phyloP scores from a whole-genome alignment of 2,888 invertebrate species.

The Temnothorax unifasciatus region DNA sequence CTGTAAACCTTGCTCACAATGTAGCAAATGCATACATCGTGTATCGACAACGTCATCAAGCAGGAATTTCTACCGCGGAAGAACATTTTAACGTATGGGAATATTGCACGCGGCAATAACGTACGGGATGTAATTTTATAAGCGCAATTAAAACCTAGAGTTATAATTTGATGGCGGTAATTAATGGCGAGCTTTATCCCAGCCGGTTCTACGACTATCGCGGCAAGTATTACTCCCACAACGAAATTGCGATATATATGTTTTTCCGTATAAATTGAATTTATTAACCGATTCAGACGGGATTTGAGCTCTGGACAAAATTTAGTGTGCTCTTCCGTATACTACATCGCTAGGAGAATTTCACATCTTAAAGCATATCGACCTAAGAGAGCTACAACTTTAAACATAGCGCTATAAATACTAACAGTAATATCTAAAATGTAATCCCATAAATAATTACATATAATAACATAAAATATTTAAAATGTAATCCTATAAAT shows the following conservation, averaged over 20 bases:
- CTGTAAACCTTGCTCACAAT: conserved; percentile 15
- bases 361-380: not conserved
- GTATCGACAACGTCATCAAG: conserved; percentile 58
- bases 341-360: not conserved
- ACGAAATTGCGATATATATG: conserved; percentile 1
- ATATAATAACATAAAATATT: not conserved
- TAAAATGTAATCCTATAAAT: not conserved
- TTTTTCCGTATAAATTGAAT: conserved; percentile 40
- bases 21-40: conserved; percentile 47
- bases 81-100: conserved; percentile 43
- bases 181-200: conserved; percentile 42
- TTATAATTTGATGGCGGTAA: conserved; percentile 47
- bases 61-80: conserved; percentile 47
- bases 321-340: conserved; percentile 19
- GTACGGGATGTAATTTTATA: conserved; percentile 55
- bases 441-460: not conserved
- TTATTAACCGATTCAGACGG: conserved; percentile 19
- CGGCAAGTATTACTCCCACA: not conserved
- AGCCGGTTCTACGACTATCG: conserved; percentile 48
- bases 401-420: not conserved
- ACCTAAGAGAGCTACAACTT: not conserved
- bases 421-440: not conserved
- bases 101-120: conserved; percentile 55
- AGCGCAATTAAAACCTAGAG: conserved; percentile 62
- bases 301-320: not conserved